A percentile compares a stretch with the other conserved stretches of the same genome.
Conservation (phyloP, 2,113 vertebrate species). For the Silurus glanis region DNA sequence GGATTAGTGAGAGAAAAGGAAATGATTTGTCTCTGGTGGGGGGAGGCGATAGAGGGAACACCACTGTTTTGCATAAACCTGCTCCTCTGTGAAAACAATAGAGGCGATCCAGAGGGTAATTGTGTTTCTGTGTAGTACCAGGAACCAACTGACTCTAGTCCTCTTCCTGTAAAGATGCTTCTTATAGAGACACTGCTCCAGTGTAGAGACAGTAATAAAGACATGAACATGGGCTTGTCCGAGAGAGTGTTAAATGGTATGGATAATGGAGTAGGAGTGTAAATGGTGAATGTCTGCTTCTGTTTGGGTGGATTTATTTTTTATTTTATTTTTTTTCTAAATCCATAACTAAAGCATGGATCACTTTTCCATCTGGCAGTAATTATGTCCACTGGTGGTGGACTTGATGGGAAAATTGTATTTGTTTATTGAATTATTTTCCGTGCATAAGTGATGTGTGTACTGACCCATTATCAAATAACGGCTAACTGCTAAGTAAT, state of each 20-base stretch:
- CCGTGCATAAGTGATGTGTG: background rate
- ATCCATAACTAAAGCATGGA: background rate
- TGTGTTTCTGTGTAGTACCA: slow-evolving; percentile 18
- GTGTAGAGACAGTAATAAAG: background rate
- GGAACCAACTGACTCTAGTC: slow-evolving; percentile 13
- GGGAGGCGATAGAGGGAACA: slow-evolving; percentile 26
- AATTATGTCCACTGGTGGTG: background rate
- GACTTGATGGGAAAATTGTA: background rate
- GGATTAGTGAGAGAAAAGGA: slow-evolving; percentile 40
- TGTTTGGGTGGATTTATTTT: background rate
- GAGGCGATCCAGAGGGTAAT: slow-evolving; percentile 12
- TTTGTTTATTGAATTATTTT: slow-evolving; percentile 10
- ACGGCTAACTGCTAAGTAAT: background rate
- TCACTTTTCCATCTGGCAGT: slow-evolving; percentile 1
- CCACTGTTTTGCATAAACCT: slow-evolving; percentile 28
- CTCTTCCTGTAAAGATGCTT: slow-evolving; percentile 25
- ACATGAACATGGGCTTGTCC: background rate
- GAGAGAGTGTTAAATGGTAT: background rate
- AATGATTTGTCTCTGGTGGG: slow-evolving; percentile 28
- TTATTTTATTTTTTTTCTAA: background rate
- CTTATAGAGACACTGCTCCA: background rate
- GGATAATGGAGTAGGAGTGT: background rate
- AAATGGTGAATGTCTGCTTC: background rate
- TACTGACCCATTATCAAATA: background rate
- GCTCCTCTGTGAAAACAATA: slow-evolving; percentile 27